phyloP scores from a whole-genome alignment of 2,888 invertebrate species.

The Heteromurus nitidus region DNA sequence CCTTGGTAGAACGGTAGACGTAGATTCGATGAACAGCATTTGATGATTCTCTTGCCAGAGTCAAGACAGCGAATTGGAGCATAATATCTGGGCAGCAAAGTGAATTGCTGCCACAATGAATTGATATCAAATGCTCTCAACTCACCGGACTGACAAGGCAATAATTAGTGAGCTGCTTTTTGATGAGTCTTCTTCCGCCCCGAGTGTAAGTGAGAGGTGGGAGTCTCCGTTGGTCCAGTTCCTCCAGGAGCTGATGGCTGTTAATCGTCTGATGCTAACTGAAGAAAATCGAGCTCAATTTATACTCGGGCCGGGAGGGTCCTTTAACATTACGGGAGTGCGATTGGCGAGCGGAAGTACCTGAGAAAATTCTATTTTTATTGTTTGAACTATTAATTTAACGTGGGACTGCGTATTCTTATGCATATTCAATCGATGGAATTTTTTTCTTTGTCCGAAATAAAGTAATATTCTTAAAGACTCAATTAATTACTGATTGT shows the following conservation, averaged over 20 bases:
- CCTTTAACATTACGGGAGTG: neutral
- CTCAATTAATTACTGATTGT: no score
- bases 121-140: conserved; percentile 62
- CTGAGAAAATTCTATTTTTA: no score
- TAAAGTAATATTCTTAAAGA: no score
- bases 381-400: no score
- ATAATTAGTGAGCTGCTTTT: neutral
- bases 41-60: conserved; percentile 36
- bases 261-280: neutral
- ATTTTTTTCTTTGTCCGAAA: no score
- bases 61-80: conserved; percentile 57
- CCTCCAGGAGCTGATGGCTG: neutral
- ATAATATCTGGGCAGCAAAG: conserved; percentile 46
- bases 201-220: no score
- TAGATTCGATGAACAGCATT: neutral
- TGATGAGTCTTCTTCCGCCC: neutral
- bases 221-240: neutral
- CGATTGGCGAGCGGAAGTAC: no score
- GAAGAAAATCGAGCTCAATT: neutral
- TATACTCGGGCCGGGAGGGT: neutral
- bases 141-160: conserved; percentile 47
- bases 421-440: no score
- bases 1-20: no score
- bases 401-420: no score
- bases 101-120: neutral